A percentile compares a stretch with the other conserved stretches of the same genome.
These are phyloP conservation scores for Tonatia bakeri DNA, from an alignment of 2,113 vertebrate genomes.

Conservation along the genomic window DNA sequence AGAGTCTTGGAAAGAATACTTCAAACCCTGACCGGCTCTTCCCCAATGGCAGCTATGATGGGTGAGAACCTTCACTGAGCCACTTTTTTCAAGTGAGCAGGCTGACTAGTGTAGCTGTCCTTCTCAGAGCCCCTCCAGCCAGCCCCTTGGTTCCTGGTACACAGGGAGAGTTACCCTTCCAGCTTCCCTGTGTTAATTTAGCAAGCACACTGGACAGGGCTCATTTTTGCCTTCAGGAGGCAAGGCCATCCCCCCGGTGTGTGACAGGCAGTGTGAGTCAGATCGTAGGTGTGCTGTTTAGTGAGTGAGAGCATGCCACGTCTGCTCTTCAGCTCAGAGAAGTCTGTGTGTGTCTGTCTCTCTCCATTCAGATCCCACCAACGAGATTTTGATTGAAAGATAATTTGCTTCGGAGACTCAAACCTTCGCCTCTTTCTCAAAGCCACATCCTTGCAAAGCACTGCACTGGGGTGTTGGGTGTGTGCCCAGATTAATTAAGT, in stretches of 20 bases:
- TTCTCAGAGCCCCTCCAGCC: too few species aligned
- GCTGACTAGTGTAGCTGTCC: too few species aligned
- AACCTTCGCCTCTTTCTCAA: background rate
- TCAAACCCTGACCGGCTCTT: background rate
- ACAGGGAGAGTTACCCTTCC: background rate
- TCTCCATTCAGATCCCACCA: background rate
- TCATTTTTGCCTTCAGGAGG: background rate
- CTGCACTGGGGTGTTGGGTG: background rate
- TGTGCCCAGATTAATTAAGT: slow-evolving; percentile 53
- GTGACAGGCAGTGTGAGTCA: background rate
- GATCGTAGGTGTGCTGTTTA: rapidly evolving
- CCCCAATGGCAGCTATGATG: background rate
- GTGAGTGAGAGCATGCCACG: rapidly evolving
- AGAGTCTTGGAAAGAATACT: background rate
- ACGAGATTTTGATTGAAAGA: background rate
- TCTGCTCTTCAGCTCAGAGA: background rate
- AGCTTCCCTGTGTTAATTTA: background rate
- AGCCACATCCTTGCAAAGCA: background rate
- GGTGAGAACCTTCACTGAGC: background rate
- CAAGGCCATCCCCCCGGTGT: background rate
- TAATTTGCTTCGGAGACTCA: background rate
- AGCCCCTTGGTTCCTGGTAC: background rate
- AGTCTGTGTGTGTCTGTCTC: background rate
- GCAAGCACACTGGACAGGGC: background rate
- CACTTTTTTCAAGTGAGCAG: rapidly evolving